Evolutionary conservation across 2,888 invertebrate species (phyloP).

Genomic region (Synanthedon tipuliformis): DNA sequence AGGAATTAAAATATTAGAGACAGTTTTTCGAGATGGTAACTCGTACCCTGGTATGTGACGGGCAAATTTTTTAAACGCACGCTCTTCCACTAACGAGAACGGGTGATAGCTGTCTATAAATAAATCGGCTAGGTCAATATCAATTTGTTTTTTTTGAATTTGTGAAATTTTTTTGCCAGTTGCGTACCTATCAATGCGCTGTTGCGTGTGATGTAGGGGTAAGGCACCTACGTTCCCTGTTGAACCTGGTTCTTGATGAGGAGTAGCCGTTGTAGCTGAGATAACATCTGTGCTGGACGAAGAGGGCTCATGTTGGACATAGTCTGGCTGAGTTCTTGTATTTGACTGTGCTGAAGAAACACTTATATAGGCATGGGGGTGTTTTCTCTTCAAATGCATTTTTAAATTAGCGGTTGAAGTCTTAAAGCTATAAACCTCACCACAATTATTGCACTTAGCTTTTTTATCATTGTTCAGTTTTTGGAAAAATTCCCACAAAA

Average conservation of each 20-base stretch:
- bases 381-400: constrained; percentile 6
- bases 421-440: constrained; percentile 10
- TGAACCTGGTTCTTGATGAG: not conserved
- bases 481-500: not conserved
- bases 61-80: constrained; percentile 4
- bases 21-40: constrained; percentile 6
- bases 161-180: not conserved
- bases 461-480: constrained; percentile 2
- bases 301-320: not conserved
- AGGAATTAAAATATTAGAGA: constrained; percentile 5
- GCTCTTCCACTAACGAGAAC: no score
- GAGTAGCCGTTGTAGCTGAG: constrained; percentile 4
- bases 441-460: constrained; percentile 9
- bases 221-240: not conserved
- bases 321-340: constrained; percentile 5
- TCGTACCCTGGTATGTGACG: constrained; percentile 5
- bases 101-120: no score
- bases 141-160: not conserved
- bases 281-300: constrained; percentile 3
- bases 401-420: constrained; percentile 8
- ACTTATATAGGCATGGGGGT: constrained; percentile 3
- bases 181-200: not conserved
- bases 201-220: not conserved
- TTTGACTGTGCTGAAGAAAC: constrained; percentile 5
- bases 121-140: no score